These are phyloP conservation scores for Nasonia longicornis DNA, from an alignment of 1,140 invertebrate species.

Conservation along the genomic window DNA sequence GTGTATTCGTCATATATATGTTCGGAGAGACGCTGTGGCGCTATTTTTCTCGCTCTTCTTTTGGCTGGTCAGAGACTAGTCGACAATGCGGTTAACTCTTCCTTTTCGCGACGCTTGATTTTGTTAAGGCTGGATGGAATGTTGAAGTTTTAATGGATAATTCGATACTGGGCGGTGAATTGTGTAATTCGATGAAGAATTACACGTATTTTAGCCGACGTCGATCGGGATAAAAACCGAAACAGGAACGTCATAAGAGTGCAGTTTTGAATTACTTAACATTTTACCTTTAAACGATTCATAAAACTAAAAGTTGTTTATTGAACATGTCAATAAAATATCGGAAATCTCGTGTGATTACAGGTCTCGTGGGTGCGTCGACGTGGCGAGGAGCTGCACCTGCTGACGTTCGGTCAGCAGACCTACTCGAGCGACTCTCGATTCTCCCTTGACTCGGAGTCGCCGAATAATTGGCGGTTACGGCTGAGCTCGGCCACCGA, in stretches of 20 bases:
- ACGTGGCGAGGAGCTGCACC: conserved; percentile 78
- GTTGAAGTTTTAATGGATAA: too few relatives aligned
- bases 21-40: neutral
- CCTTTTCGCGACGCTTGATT: neutral
- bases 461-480: conserved; percentile 84
- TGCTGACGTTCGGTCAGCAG: conserved; percentile 82
- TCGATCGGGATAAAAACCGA: too few relatives aligned
- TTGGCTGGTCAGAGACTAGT: neutral
- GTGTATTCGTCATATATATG: conserved; percentile 1
- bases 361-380: conserved; percentile 84
- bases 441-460: conserved; percentile 79
- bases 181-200: too few relatives aligned
- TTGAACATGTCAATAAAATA: too few relatives aligned
- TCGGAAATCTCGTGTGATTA: conserved; percentile 43
- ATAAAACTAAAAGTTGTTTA: neutral
- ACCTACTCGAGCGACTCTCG: conserved; percentile 85
- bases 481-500: conserved; percentile 80
- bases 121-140: neutral
- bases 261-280: too few relatives aligned
- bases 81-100: conserved; percentile 6
- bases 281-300: too few relatives aligned
- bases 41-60: neutral
- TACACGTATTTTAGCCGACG: too few relatives aligned
- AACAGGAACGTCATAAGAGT: too few relatives aligned
- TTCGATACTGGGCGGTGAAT: too few relatives aligned